Percentiles rank a stretch among this genome's conserved stretches.
phyloP scores from a whole-genome alignment of 2,888 invertebrate species.

The Drosophila subsilvestris region DNA sequence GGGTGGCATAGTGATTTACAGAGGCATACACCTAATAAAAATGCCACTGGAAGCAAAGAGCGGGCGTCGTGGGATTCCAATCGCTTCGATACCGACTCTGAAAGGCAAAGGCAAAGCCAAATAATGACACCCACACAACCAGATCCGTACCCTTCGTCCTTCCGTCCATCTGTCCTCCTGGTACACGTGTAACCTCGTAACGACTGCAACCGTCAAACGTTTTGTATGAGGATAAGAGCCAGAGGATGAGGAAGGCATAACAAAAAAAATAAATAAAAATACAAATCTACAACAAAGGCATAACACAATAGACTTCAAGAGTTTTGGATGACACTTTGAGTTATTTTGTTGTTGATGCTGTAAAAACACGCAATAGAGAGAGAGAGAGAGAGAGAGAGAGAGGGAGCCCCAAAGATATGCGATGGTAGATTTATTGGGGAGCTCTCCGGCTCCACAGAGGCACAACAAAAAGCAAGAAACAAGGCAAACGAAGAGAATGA shows the following conservation, averaged over 20 bases:
- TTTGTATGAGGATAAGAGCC: constrained; percentile 63
- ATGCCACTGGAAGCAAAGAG: constrained; percentile 48
- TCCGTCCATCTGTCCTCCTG: constrained; percentile 37
- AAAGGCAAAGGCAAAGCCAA: constrained; percentile 46
- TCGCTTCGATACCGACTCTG: constrained; percentile 56
- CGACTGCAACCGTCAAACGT: constrained; percentile 67
- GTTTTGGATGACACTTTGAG: constrained; percentile 75
- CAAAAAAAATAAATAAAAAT: constrained; percentile 28
- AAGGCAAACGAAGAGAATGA: not conserved
- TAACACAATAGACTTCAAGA: constrained; percentile 75
- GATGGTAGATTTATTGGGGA: constrained; percentile 69
- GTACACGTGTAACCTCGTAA: constrained; percentile 65
- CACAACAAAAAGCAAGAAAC: constrained; percentile 12
- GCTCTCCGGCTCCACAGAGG: constrained; percentile 13
- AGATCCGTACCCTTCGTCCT: not conserved
- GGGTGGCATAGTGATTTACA: constrained; percentile 66
- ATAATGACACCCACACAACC: constrained; percentile 26
- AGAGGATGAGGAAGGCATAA: constrained; percentile 35
- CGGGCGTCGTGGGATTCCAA: constrained; percentile 32
- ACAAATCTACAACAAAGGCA: constrained; percentile 60
- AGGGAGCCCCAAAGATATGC: constrained; percentile 61
- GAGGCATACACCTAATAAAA: constrained; percentile 72
- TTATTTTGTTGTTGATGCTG: constrained; percentile 76
- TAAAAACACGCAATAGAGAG: constrained; percentile 52
- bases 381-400: not conserved